Base-by-base conservation (phyloP, 2,888 invertebrate genomes). In the Andrena bucephala region DNA sequence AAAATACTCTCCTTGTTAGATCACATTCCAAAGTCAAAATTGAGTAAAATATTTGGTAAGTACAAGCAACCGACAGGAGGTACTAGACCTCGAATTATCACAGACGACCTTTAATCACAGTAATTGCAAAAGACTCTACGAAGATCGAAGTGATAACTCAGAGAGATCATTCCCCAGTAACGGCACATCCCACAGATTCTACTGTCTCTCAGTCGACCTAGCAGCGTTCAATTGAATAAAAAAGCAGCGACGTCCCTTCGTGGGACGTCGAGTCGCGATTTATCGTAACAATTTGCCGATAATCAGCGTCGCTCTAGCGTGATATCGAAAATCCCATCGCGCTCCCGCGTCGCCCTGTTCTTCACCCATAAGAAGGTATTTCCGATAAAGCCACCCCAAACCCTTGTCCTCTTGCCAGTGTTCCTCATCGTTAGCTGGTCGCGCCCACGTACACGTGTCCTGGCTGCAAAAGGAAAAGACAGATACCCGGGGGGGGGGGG, bases 241-340 rank as follows among this genome's bases (percentile, higher is more conserved):
- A 77, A 77, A 69, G 63, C 68, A 77, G 66, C 62, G 8, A 10
- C 24, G 48, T 27, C 36, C 5, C n/a, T 52, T 36, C 48, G 4
- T 31, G 50, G 50, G 59, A 65, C 57, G 57, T 65, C 76, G 20
- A 50, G 36, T 65, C 20, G 31, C 78, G 77, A 78, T 76, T 86
- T 78, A 83, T 78, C 67, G 77, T 66, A 87, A 77, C 77, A 78
- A 78, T 80, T 83, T 81, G 62, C 70, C 59, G 81, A 87, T 87
- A 83, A 87, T 87, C 85, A 83, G 66, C 54, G 68, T n/a, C 66
- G 67, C 52, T 76, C 67, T 74, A 80, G 76, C 75, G 77, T 73
- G 75, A 80, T 77, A 87, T 79, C 71, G 75, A 87, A 75, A 74
- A 83, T 82, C 75, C 59, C 16, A 54, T 62, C 31, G 31, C 69